These are phyloP conservation scores for Acyrthosiphon pisum DNA, from an alignment of 1,140 invertebrate genomes.

Conservation along the genomic window DNA sequence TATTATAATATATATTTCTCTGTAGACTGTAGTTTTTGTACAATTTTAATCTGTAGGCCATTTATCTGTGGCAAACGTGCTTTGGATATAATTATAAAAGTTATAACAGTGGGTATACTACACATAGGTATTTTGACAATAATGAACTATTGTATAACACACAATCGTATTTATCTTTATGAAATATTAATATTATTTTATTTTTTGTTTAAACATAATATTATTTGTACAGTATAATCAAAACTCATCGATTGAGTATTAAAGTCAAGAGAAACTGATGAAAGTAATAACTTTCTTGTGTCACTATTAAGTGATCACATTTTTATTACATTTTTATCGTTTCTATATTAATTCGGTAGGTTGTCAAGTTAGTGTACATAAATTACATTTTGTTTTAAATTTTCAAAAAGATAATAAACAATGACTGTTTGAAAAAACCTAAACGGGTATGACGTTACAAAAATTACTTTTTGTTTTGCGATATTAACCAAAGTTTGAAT, in stretches of 20 bases:
- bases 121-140: neutral
- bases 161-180: neutral
- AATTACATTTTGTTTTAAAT: neutral
- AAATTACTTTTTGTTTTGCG: neutral
- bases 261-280: neutral
- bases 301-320: neutral
- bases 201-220: neutral
- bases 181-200: neutral
- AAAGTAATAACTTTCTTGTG: neutral
- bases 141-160: neutral
- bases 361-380: neutral
- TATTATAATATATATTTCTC: neutral
- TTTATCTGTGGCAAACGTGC: neutral
- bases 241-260: neutral
- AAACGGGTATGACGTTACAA: neutral
- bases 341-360: neutral
- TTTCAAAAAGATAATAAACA: neutral
- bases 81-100: neutral
- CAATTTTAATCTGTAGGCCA: neutral
- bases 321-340: neutral
- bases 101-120: neutral
- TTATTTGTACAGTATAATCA: neutral
- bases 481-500: neutral
- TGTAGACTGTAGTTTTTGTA: too few relatives aligned
- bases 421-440: neutral